Conservation (phyloP, 2,888 invertebrate genomes). For the Mesorhabditis belari region DNA sequence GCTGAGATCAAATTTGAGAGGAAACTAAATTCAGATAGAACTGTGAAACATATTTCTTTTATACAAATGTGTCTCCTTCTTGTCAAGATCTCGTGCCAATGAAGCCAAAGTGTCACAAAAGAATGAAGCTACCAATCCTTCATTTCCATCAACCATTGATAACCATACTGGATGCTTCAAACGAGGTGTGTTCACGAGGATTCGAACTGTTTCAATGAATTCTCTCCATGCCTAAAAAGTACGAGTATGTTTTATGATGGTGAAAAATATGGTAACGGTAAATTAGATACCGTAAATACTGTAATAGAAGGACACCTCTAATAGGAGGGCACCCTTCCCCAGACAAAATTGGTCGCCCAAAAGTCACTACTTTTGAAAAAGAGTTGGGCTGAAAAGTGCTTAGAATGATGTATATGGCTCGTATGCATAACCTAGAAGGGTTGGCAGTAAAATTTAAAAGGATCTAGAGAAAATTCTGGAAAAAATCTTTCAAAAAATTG, state of each 20-base stretch:
- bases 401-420: no score
- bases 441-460: no score
- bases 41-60: conserved; percentile 6
- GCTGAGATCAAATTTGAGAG: conserved; percentile 43
- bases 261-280: neutral
- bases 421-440: no score
- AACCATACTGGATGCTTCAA: conserved; percentile 42
- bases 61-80: conserved; percentile 42
- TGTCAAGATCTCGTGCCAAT: conserved; percentile 28
- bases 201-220: conserved; percentile 27
- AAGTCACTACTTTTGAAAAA: no score
- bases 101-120: conserved; percentile 38
- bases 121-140: conserved; percentile 16
- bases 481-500: no score
- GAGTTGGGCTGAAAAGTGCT: no score
- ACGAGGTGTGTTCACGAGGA: conserved; percentile 40
- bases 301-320: neutral
- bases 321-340: no score
- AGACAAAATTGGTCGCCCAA: no score
- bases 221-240: conserved; percentile 35
- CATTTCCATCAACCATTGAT: conserved; percentile 20
- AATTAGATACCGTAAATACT: neutral
- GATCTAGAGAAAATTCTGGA: no score
- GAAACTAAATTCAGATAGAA: conserved; percentile 30
- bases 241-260: no score